Evolutionary conservation across 2,113 vertebrate species (phyloP).

Genomic region (Geococcyx californianus): DNA sequence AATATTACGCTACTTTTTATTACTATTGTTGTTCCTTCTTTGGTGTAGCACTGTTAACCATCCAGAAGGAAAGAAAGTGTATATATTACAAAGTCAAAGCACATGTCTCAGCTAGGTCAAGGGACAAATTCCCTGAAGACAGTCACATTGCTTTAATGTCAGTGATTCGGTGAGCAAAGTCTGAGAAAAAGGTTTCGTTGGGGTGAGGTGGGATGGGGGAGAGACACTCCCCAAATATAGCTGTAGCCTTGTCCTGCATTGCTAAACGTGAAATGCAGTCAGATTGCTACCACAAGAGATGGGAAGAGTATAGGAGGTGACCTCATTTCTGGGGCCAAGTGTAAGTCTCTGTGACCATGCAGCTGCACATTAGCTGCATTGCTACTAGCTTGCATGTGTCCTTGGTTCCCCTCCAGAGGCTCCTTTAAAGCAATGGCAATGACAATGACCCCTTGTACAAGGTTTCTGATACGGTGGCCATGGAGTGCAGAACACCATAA

Average conservation of each 20-base stretch:
- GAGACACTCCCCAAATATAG: background rate
- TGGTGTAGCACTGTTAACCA: background rate
- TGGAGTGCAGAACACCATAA: background rate
- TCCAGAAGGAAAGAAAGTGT: background rate
- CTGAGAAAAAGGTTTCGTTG: background rate
- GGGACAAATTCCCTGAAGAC: background rate
- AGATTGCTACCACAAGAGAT: background rate
- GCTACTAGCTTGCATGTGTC: background rate
- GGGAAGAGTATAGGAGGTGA: background rate
- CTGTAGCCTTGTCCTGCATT: background rate
- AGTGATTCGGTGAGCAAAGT: background rate
- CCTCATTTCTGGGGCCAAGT: background rate
- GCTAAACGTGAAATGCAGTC: background rate
- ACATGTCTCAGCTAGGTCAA: background rate
- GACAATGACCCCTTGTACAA: background rate
- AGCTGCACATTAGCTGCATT: background rate
- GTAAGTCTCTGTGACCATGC: fast-evolving
- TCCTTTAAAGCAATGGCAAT: fast-evolving
- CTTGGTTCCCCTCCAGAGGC: background rate
- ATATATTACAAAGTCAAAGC: background rate
- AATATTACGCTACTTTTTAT: background rate
- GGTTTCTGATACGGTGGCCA: background rate
- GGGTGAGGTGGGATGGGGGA: background rate
- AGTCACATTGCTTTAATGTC: background rate
- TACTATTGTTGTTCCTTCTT: background rate